Evolutionary conservation across 1,140 invertebrate genomes (phyloP).

Genomic region (Lordiphosa mommai): DNA sequence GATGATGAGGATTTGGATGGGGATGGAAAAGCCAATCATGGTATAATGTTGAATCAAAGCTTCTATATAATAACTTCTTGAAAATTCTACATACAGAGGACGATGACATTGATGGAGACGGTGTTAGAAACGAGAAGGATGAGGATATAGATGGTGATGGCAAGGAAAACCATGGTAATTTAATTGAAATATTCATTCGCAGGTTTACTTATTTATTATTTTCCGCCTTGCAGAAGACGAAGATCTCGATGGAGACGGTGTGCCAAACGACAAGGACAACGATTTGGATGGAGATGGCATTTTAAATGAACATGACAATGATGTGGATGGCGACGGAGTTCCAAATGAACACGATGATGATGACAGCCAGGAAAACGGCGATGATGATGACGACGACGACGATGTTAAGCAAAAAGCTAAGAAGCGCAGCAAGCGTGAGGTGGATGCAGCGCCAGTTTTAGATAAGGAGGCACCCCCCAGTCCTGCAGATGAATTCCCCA

Average conservation of each 20-base stretch:
- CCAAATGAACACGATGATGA: constrained; percentile 65
- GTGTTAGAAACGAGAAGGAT: constrained; percentile 56
- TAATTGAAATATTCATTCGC: neutral
- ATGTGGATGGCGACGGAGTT: constrained; percentile 79
- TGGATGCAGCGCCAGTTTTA: constrained; percentile 62
- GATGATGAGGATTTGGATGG: constrained; percentile 76
- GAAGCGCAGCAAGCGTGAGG: constrained; percentile 76
- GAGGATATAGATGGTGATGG: constrained; percentile 56
- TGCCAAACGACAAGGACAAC: constrained; percentile 64
- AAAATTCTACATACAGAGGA: constrained; percentile 21
- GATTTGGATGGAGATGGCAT: constrained; percentile 71
- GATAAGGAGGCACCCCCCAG: constrained; percentile 56
- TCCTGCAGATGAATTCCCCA: constrained; percentile 75
- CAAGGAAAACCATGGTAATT: constrained; percentile 50
- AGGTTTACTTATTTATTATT: too few relatives aligned
- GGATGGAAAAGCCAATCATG: constrained; percentile 55
- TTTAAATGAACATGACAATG: constrained; percentile 68
- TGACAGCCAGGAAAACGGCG: constrained; percentile 36
- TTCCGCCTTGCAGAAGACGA: constrained; percentile 37
- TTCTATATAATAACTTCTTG: neutral
- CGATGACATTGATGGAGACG: constrained; percentile 64
- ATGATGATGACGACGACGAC: constrained; percentile 59
- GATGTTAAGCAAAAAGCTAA: constrained; percentile 50
- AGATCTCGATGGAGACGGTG: constrained; percentile 77
- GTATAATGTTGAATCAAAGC: constrained; percentile 8